phyloP scores from a whole-genome alignment of 2,888 invertebrate genomes.

The Idaea aversata region DNA sequence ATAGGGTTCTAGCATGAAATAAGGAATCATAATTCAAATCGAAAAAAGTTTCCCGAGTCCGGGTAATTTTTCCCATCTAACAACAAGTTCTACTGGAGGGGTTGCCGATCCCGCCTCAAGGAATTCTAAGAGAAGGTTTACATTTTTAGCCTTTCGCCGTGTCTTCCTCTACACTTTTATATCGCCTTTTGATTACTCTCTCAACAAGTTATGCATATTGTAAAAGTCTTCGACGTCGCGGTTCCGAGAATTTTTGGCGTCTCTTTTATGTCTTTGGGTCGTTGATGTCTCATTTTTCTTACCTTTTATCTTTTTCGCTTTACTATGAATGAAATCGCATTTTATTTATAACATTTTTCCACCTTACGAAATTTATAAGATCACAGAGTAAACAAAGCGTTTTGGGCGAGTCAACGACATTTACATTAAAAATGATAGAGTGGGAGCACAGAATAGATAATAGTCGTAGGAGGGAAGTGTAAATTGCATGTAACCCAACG shows the following conservation, averaged over 20 bases:
- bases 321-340: conserved; percentile 62
- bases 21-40: conserved; percentile 81
- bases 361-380: conserved; percentile 17
- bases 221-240: conserved; percentile 63
- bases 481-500: conserved; percentile 4
- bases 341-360: conserved; percentile 49
- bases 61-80: conserved; percentile 80
- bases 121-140: conserved; percentile 77
- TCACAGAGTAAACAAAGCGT: conserved; percentile 10
- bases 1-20: conserved; percentile 71
- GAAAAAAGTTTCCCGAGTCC: conserved; percentile 73
- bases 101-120: conserved; percentile 65
- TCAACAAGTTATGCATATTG: conserved; percentile 80
- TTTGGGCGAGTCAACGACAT: conserved; percentile 3
- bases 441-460: conserved; percentile 3
- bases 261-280: conserved; percentile 58
- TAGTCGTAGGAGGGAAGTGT: conserved; percentile 14
- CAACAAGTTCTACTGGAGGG: conserved; percentile 72
- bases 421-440: conserved; percentile 1
- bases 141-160: conserved; percentile 79
- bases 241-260: conserved; percentile 66
- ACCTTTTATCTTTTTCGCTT: conserved; percentile 61
- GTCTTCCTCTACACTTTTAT: conserved; percentile 76
- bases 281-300: conserved; percentile 66
- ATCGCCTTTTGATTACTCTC: conserved; percentile 80